Base-by-base conservation (phyloP, 2,113 vertebrate genomes). In the Danionella cerebrum region DNA sequence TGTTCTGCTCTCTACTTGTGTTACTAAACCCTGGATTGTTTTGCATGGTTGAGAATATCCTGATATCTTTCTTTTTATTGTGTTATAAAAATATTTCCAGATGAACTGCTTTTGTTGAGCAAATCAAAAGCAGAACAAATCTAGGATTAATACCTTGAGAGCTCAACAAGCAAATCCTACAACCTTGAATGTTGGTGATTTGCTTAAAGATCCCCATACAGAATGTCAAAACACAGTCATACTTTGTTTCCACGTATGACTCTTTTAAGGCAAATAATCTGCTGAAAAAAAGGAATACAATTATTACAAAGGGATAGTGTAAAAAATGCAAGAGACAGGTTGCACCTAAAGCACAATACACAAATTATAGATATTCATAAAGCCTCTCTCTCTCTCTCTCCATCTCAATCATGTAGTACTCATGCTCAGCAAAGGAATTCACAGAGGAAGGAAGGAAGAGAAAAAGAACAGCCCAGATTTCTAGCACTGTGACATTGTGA, bases 41-140 rank as follows among this genome's bases (percentile, higher is more conserved):
- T 70, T 70, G 38, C 29, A 14, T 22, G 2, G 24, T 38, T 18
- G 19, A 38, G 5, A 36, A 36, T 59, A 38, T 39, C n/a, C n/a
- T n/a, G 44, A n/a, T 21, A 35, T 18, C 5, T 9, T 50, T 27
- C 41, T 48, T 13, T n/a, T 48, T 67, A 42, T 62, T 75, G 52
- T 65, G 36, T 18, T 21, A 10, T 10, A 6, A 59, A n/a, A 53
- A 16, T 67, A 45, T 74, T 70, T 75, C 48, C 55, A 55, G 10
- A 25, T 57, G 36, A 54, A 42, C 21, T 38, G 25, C 45, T 69
- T 29, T 47, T 38, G 18, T 29, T 55, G 18, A 38, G 21, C n/a
- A 50, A 36, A 69, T 57, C 27, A 35, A 41, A 14, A 68, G 21
- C 41, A 41, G 69, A 69, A 16, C 35, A 48, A 36, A 18, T 54